A percentile compares a stretch with the other conserved stretches of the same genome.
These are phyloP conservation scores for Lepus timidus DNA, from an alignment of 2,113 vertebrate genomes.

Conservation along the genomic window DNA sequence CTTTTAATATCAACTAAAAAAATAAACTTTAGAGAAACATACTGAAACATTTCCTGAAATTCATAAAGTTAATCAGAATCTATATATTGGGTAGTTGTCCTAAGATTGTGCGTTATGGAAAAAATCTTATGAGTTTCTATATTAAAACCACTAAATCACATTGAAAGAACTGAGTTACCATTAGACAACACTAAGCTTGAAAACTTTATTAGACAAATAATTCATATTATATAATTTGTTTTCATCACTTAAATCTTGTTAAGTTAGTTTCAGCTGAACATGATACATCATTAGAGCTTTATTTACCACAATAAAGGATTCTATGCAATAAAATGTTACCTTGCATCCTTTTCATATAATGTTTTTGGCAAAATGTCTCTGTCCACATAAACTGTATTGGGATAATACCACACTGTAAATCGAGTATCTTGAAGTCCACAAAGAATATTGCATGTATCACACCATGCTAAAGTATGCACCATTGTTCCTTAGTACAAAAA, in stretches of 20 bases:
- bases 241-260: conserved; percentile 44
- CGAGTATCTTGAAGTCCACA: conserved; percentile 95
- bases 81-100: neutral
- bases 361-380: conserved; percentile 95
- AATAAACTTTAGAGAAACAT: conserved; percentile 25
- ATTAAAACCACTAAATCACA: neutral
- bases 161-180: neutral
- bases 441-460: conserved; percentile 94
- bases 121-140: conserved; percentile 3
- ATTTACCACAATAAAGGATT: conserved; percentile 8
- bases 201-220: conserved; percentile 48
- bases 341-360: conserved; percentile 92
- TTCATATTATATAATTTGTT: conserved; percentile 20
- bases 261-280: conserved; percentile 10
- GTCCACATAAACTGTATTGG: conserved; percentile 94
- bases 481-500: conserved; percentile 91
- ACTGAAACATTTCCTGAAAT: neutral
- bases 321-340: conserved; percentile 85
- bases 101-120: neutral
- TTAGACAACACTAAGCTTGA: neutral
- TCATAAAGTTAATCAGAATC: conserved; percentile 35
- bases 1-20: conserved; percentile 49
- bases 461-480: conserved; percentile 97
- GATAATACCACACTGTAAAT: conserved; percentile 96
- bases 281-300: neutral